Evolutionary conservation across 2,113 vertebrate genomes (phyloP), one percentile per base, ranked within the genome.

Genomic region (Entosphenus tridentatus): DNA sequence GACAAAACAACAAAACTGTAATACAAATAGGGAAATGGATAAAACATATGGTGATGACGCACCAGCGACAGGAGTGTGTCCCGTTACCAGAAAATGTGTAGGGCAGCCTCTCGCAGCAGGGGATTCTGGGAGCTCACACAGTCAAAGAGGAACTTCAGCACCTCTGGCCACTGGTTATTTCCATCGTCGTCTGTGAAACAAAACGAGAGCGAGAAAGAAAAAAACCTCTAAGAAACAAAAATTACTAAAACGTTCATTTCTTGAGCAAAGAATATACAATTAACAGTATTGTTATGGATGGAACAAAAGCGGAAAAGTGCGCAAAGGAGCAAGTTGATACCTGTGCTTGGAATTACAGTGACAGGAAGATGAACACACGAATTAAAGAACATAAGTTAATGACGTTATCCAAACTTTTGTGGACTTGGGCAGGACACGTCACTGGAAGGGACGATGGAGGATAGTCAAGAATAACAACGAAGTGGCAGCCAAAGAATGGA

Each of bases 131-230:
- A 95, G 77, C 86, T 98, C 69, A 98, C 88, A 0, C 91, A 96
- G 70, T 96, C 93, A 71, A 98, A 98, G 55, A 98, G 83, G 75
- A 97, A 98, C 76, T 96, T 96, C 71, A 98, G 78, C 72, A 88
- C 78, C 75, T 96, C 93, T 17, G 92, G 92, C 93, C 93, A 98
- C 74, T 95, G 90, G 75, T 93, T 98, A 75, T 93, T 97, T 55
- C 93, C 92, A 55, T 96, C 88, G 57, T 96, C 93, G 77, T 96
- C 93, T 98, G 72, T 16, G 68, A n/a, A 69, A 69, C 14, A 54
- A 70, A 73, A 72, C 14, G 39, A 39, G 39, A 39, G 39, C 4
- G 39, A 39, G 39, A 39, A 39, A 39, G n/a, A n/a, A 39, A 39
- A 9, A 71, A 67, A 9, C 68, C 73, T 10, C 67, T 57, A 68